These are phyloP conservation scores for Rhodinocichla rosea DNA, from an alignment of 2,113 vertebrate species.

Conservation along the genomic window DNA sequence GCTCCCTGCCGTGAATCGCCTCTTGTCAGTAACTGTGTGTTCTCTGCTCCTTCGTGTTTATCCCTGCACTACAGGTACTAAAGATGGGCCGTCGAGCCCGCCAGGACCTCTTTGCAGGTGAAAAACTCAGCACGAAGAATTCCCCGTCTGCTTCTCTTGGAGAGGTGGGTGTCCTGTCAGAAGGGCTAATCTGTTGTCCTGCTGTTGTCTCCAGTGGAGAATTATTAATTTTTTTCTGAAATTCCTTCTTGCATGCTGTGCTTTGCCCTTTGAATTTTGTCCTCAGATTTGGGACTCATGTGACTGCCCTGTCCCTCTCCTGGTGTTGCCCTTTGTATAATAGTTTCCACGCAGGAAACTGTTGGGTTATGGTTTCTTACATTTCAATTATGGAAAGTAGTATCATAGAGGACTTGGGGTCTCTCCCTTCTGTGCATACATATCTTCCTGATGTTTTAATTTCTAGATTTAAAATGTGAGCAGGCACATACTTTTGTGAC, in stretches of 20 bases:
- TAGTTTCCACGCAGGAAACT: neutral
- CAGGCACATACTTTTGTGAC: neutral
- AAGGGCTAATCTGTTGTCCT: neutral
- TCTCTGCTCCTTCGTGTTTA: neutral
- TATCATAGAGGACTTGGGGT: neutral
- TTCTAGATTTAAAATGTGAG: neutral
- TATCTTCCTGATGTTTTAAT: neutral
- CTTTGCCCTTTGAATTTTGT: neutral
- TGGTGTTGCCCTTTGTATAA: neutral
- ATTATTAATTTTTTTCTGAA: neutral
- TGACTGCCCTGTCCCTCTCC: neutral
- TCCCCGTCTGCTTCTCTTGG: constrained; percentile 65
- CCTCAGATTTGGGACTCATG: too few species aligned
- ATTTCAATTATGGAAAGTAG: neutral
- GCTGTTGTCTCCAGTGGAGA: neutral
- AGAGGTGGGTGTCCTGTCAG: constrained; percentile 75
- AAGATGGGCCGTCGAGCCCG: constrained; percentile 86
- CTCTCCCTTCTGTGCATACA: rapidly evolving
- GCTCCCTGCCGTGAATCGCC: rapidly evolving
- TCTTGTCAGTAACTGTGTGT: neutral
- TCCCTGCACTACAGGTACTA: constrained; percentile 61
- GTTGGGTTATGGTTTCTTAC: rapidly evolving
- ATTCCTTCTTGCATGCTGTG: neutral
- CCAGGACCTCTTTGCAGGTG: constrained; percentile 73
- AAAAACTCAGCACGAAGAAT: constrained; percentile 71